Percentiles rank a stretch among this genome's conserved stretches.
Conservation (phyloP, 2,888 invertebrate genomes). For the Drosophila meridionalis region DNA sequence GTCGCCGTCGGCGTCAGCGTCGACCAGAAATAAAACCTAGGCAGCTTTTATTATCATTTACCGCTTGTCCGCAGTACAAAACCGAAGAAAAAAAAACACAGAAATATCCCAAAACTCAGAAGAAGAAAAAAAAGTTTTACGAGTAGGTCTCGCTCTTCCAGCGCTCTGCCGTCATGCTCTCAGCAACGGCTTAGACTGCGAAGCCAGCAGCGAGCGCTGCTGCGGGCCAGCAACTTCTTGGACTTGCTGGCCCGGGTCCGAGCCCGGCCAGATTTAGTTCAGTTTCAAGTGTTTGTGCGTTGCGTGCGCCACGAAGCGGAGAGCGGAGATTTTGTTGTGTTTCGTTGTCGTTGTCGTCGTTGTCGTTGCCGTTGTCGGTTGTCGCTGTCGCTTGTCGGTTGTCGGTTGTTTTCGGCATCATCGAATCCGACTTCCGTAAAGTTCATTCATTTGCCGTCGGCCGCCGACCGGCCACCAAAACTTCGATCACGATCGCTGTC, state of each 20-base stretch:
- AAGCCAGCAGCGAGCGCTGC: constrained; percentile 49
- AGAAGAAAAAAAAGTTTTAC: constrained; percentile 34
- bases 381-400: constrained; percentile 31
- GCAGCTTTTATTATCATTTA: constrained; percentile 81
- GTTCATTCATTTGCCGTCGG: constrained; percentile 71
- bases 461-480: constrained; percentile 45
- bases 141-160: constrained; percentile 61
- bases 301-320: constrained; percentile 82
- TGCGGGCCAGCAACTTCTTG: constrained; percentile 83
- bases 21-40: constrained; percentile 56
- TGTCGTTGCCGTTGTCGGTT: constrained; percentile 35
- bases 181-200: constrained; percentile 48
- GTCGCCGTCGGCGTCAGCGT: constrained; percentile 22
- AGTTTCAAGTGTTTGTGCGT: constrained; percentile 85
- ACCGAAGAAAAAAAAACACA: constrained; percentile 26
- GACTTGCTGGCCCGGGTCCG: constrained; percentile 82
- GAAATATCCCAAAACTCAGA: constrained; percentile 29
- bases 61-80: constrained; percentile 70
- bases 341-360: constrained; percentile 23
- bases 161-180: constrained; percentile 63
- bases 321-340: constrained; percentile 67
- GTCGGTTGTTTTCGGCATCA: constrained; percentile 47
- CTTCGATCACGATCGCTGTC: constrained; percentile 54
- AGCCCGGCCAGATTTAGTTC: constrained; percentile 83
- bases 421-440: constrained; percentile 73